These are phyloP conservation scores for Atherix ibis DNA, from an alignment of 2,888 invertebrate genomes.

Conservation along the genomic window DNA sequence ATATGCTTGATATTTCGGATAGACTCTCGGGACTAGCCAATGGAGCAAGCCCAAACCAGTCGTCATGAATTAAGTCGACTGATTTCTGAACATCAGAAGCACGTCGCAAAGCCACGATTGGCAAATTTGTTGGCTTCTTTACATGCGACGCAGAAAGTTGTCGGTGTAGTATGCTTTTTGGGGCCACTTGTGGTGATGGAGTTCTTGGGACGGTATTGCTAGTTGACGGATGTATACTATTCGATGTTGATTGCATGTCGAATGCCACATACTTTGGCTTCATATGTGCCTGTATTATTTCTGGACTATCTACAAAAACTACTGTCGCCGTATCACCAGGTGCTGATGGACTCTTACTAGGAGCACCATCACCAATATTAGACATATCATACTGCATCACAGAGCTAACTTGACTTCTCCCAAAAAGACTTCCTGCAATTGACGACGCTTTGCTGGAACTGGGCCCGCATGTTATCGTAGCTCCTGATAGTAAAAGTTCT, in stretches of 20 bases:
- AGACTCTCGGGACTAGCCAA: slow-evolving; percentile 69
- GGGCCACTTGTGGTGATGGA: slow-evolving; percentile 14
- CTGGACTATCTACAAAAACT: slow-evolving; percentile 15
- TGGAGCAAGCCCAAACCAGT: slow-evolving; percentile 56
- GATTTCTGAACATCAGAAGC: slow-evolving; percentile 23
- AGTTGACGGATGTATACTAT: neutral
- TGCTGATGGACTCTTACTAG: slow-evolving; percentile 25
- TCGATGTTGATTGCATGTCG: slow-evolving; percentile 20
- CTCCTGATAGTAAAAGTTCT: slow-evolving; percentile 13
- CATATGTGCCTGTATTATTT: slow-evolving; percentile 9
- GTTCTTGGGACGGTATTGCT: slow-evolving; percentile 10
- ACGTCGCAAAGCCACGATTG: slow-evolving; percentile 21
- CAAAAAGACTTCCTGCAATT: slow-evolving; percentile 28
- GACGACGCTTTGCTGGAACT: slow-evolving; percentile 27
- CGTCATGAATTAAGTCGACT: slow-evolving; percentile 42
- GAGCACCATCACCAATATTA: slow-evolving; percentile 26
- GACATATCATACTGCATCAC: slow-evolving; percentile 32
- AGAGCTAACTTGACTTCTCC: slow-evolving; percentile 31
- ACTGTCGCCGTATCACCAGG: slow-evolving; percentile 27
- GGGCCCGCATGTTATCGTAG: slow-evolving; percentile 10
- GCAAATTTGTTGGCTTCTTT: slow-evolving; percentile 18
- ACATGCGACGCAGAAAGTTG: slow-evolving; percentile 9
- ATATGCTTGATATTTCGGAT: slow-evolving; percentile 64
- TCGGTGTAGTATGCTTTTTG: slow-evolving; percentile 15
- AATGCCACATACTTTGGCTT: slow-evolving; percentile 27